Base-by-base conservation (phyloP, 2,888 invertebrate species). In the Drepanosiphum platanoidis region DNA sequence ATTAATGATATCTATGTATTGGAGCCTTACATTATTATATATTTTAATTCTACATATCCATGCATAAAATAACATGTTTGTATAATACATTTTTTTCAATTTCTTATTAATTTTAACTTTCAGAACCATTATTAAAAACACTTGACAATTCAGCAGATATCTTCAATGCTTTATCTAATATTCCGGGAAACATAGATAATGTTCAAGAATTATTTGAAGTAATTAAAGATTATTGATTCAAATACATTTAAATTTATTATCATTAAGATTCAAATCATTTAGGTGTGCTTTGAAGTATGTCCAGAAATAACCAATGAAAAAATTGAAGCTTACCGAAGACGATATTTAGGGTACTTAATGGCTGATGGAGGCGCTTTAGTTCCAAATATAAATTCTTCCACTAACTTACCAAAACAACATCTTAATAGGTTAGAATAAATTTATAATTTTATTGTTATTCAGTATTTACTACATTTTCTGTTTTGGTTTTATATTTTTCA, bases 131-230 rank as follows among this genome's bases (percentile, higher is more conserved):
- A 89, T 92, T 99, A 86, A 94, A 94, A 88, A 93, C 93, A 87
- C 92, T 97, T 88, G 97, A 97, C 88, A 98, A 98, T 90, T 98
- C 98, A 0, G 98, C 98, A 18, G 97, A 98, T 91, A 97, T 99
- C 89, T 99, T 99, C 90, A 99, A 98, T 90, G 96, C 97, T 4
- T 91, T 99, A 3, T 98, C 98, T 30, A 97, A 98, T 90, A 96
- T 98, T 89, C 99, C 99, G 66, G 96, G 97, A 27, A 95, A 95
- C 90, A 94, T 98, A 86, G 95, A 97, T 89, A 97, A 97, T 91
- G 96, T 97, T 78, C 96, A 96, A 88, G 92, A 94, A 87, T 91
- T 98, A 46, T 93, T 97, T 88, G 93, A 95, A 90, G 95, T 94
- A 88, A 91, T 27, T 86, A 46, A 32, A 61, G n/a, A 75, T 74